Base-by-base conservation (phyloP, 1,140 invertebrate genomes). In the Zaprionus lachaisei region DNA sequence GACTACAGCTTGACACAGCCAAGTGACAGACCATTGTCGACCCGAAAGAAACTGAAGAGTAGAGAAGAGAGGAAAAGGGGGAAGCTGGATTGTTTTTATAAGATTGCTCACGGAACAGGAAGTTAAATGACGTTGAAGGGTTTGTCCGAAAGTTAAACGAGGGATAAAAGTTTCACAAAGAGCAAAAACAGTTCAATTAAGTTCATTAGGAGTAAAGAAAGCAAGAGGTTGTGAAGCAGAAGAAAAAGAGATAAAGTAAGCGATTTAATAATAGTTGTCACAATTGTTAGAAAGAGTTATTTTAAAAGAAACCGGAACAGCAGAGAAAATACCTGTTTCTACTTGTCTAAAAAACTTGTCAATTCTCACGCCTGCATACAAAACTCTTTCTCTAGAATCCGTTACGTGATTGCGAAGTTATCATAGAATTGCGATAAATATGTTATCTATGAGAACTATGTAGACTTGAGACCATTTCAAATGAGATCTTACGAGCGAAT, bases 401-500 rank as follows among this genome's bases (percentile, higher is more conserved):
- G 24, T 9, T 49, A 24, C 56, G 22, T 63, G 73, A 22, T 51
- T 68, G 37, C 20, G 67, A 26, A 86, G 87, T 86, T 86, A 83
- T 63, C 84, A 72, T 31, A 0, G 26, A 6, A 44, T 60, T 72
- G 72, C n/a, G 17, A 70, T 54, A 31, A 44, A 51, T 51, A 51
- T n/a, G n/a, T n/a, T n/a, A n/a, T 51, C 9, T 14, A 20, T 22
- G 17, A 14, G 14, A n/a, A 26, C 12, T 31, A 26, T 26, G 24
- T 26, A 15, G 5, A 55, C 15, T 3, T 44, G 15, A 44, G 41
- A 17, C 20, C 41, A 17, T 17, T 31, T 15, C 5, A 56, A 12
- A 6, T 26, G 7, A 31, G 14, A 56, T 28, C 22, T 56, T 56
- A 4, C 7, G 2, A 20, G 17, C 28, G 38, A 41, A 51, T 56